Base-by-base conservation (phyloP, 2,888 invertebrate species). In the Scotopteryx bipunctaria region DNA sequence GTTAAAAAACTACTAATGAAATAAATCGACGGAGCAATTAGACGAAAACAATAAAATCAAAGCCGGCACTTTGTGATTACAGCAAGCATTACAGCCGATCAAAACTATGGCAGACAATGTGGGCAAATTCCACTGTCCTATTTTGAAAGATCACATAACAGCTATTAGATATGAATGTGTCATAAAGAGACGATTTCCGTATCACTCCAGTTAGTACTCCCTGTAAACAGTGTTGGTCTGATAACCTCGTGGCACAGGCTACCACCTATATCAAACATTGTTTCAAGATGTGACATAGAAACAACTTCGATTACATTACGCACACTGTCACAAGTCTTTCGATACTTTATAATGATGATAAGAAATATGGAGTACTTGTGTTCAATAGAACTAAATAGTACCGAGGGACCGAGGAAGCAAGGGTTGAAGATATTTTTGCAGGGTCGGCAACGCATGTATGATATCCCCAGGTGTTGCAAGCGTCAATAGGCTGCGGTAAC, bases 121-220 rank as follows among this genome's bases (percentile, higher is more conserved):
- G 27, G 76, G 76, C 66, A 76, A 69, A 71, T 78, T 80, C 78
- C 76, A 66, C 62, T 74, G 76, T 57, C 66, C 73, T 53, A 73
- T 67, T 73, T 78, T 44, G 63, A 69, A 69, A 67, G 55, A 64
- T 60, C 60, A 57, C 62, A 66, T 65, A 66, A 59, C 62, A 63
- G 66, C 68, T 65, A 63, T 66, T 57, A 61, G 55, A 64, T 55
- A 57, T 63, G 55, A 40, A 56, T 65, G 61, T 71, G 57, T 66
- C 59, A 63, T 57, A 42, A 59, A 67, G 69, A 76, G 69, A 76
- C 71, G 67, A 69, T 78, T 78, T 80, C 73, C 76, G 72, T 77
- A 73, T 71, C 64, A 59, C 11, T 56, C 59, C 57, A 67, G 64
- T 63, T 63, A 63, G 60, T 57, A 56, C 52, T 56, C 59, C 52